Percentiles rank a stretch among this genome's conserved stretches.
Evolutionary conservation across 1,140 invertebrate species (phyloP).

Genomic region (Radopholus similis): DNA sequence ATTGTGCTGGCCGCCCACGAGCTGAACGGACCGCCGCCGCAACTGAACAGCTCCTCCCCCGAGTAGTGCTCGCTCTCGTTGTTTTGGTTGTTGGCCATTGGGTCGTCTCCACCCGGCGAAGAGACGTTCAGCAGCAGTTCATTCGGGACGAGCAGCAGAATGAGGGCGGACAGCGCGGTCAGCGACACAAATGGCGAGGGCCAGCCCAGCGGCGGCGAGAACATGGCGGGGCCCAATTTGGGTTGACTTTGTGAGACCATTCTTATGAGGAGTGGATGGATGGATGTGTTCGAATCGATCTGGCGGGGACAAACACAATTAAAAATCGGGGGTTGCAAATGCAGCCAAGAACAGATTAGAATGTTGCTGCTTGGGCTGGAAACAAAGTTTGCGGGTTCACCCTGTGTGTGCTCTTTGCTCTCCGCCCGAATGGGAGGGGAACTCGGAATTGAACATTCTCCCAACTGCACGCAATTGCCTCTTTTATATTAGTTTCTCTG

Average conservation of each 20-base stretch:
- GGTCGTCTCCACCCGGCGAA: background rate
- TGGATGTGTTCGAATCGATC: background rate
- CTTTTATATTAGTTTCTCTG: background rate
- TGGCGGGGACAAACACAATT: background rate
- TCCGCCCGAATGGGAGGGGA: no score
- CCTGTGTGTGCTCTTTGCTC: no score
- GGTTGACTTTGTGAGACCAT: no score
- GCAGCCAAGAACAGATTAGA: background rate
- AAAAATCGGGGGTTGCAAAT: background rate
- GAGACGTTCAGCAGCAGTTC: background rate
- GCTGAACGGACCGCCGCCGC: conserved; percentile 29
- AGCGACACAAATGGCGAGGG: conserved; percentile 13
- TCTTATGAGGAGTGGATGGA: background rate
- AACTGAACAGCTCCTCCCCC: conserved; percentile 20
- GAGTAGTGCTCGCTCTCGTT: background rate
- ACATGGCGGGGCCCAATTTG: background rate
- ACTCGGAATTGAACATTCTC: background rate
- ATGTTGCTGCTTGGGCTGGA: background rate
- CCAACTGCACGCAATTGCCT: background rate
- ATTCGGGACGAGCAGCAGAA: conserved; percentile 1
- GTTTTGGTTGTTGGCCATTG: background rate
- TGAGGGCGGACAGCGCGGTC: conserved; percentile 2
- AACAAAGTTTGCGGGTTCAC: no score
- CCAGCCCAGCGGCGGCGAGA: no score
- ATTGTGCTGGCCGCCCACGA: conserved; percentile 22